A percentile compares a stretch with the other conserved stretches of the same genome.
Evolutionary conservation across 2,888 invertebrate genomes (phyloP).

Genomic region (Seira sanloemensis): DNA sequence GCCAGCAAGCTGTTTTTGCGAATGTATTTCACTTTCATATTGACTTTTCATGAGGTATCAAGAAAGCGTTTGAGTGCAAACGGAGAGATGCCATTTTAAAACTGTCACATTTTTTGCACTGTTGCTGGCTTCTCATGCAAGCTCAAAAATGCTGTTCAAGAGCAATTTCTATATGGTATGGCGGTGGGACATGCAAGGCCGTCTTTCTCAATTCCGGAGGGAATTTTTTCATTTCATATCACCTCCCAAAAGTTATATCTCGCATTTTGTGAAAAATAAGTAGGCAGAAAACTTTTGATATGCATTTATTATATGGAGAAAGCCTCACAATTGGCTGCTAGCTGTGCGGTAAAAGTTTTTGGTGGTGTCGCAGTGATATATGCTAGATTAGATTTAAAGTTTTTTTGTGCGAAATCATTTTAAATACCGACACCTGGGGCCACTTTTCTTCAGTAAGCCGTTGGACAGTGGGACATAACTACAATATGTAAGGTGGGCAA

Average conservation of each 20-base stretch:
- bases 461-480: background rate
- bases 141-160: background rate
- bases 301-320: conserved; percentile 6
- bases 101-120: background rate
- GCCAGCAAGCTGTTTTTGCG: no score
- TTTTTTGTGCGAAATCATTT: conserved; percentile 41
- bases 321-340: conserved; percentile 48
- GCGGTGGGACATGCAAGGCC: conserved; percentile 23
- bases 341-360: conserved; percentile 55
- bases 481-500: background rate
- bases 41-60: no score
- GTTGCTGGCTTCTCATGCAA: background rate
- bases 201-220: conserved; percentile 26
- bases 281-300: background rate
- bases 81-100: background rate
- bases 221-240: conserved; percentile 14
- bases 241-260: conserved; percentile 5
- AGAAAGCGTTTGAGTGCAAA: background rate
- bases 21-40: no score
- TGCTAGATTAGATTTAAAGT: conserved; percentile 53
- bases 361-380: conserved; percentile 50
- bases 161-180: background rate
- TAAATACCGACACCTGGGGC: conserved; percentile 50
- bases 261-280: background rate
- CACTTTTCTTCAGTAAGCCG: background rate